Conservation (phyloP, 2,888 invertebrate genomes). For the Heteromyza rotundicornis region DNA sequence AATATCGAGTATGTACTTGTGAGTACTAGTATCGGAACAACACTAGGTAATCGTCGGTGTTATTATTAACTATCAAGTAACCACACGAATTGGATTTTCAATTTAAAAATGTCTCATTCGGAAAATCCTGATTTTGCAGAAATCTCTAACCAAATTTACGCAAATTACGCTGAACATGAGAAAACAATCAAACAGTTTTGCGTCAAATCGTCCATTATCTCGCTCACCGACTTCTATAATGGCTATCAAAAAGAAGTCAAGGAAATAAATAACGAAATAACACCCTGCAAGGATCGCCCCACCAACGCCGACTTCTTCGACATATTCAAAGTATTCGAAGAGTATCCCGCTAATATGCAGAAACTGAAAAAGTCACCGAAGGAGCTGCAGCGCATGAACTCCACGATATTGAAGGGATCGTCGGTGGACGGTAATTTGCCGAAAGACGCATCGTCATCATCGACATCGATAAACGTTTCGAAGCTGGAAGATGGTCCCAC, state of each 20-base stretch:
- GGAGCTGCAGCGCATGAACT: slow-evolving; percentile 44
- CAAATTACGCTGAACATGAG: slow-evolving; percentile 33
- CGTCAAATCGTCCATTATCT: slow-evolving; percentile 43
- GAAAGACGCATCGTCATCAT: slow-evolving; percentile 27
- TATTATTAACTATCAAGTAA: too few relatives aligned
- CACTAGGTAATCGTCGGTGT: too few relatives aligned
- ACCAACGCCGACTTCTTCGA: slow-evolving; percentile 44
- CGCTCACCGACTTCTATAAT: slow-evolving; percentile 40
- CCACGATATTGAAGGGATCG: slow-evolving; percentile 31
- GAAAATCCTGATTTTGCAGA: slow-evolving; percentile 29
- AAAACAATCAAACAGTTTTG: slow-evolving; percentile 40
- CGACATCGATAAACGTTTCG: slow-evolving; percentile 22
- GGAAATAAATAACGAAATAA: slow-evolving; percentile 30
- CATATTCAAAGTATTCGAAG: slow-evolving; percentile 49
- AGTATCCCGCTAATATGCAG: slow-evolving; percentile 50
- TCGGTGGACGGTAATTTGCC: too few relatives aligned
- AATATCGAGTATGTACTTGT: too few relatives aligned
- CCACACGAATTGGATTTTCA: not conserved
- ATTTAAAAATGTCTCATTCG: not conserved
- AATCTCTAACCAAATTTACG: slow-evolving; percentile 32
- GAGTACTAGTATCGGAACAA: not conserved
- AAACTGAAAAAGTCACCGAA: slow-evolving; percentile 38
- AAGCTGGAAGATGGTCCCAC: slow-evolving; percentile 36
- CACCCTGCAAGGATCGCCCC: slow-evolving; percentile 35
- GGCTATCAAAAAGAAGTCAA: slow-evolving; percentile 40